Base-by-base conservation (phyloP, 2,797 vertebrate species). In the Glossophaga mutica region DNA sequence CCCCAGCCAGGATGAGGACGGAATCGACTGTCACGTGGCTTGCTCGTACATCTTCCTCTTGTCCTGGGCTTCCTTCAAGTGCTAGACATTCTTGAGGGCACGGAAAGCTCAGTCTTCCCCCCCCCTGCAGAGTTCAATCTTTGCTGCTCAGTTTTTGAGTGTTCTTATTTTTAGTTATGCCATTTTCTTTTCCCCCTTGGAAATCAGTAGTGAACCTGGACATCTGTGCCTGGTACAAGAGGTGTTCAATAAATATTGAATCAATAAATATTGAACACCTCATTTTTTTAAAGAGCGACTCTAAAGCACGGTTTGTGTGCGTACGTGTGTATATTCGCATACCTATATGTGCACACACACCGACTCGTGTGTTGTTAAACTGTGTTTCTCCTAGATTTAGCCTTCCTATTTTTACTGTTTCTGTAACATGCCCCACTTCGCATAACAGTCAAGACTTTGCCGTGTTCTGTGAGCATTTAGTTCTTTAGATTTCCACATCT, bases 381-480 rank as follows among this genome's bases (percentile, higher is more conserved):
- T 92, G 3, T 89, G 34, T 94, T 85, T 85, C 87, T 37, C 3
- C 48, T 90, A 70, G 21, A 90, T 94, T 73, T 73, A 42, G 21
- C 94, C 95, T 78, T 79, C 81, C 83, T 96, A 7, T 92, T 95
- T 96, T 95, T 94, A 50, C 68, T 44, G 42, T 82, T 91, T 94
- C 34, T 5, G 22, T 62, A 73, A 86, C 34, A 71, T 87, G 15
- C 55, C 42, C 34, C 26, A 15, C 84, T 95, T 87, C 94, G 52
- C 8, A 46, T 90, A 73, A 55, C 62, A 78, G 52, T 70, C 65
- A 67, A 93, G 59, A 70, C 82, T 96, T 96, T 87, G 8, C 84
- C 90, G 42, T 67, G 67, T 89, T 94, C 87, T 90, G 6, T 90
- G 78, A 94, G 57, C 42, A 81, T 94, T 76, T 76, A 67, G 2